Conservation (phyloP, 2,113 vertebrate genomes). For the Thalassarche chlororhynchos region DNA sequence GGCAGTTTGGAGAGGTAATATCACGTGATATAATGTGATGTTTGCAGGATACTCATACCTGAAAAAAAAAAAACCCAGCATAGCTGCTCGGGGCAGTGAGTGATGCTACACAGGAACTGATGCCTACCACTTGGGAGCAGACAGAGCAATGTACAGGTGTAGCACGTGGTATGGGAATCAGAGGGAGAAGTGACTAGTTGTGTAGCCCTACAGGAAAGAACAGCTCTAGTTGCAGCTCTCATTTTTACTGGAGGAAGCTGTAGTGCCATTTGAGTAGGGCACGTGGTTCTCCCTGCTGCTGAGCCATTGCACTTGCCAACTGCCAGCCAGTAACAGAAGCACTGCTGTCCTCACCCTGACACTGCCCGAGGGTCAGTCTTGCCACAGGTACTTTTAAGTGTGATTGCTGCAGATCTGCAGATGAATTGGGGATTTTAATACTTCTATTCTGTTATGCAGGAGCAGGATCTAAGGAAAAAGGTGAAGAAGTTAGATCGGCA, state of each 20-base stretch:
- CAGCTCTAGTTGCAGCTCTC: not conserved
- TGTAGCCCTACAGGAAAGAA: not conserved
- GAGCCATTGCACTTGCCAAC: not conserved
- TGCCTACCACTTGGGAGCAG: not conserved
- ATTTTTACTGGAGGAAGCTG: not conserved
- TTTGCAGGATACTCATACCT: not conserved
- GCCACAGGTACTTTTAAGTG: accelerated
- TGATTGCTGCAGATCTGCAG: not conserved
- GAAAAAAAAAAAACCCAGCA: not conserved
- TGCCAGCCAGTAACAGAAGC: not conserved
- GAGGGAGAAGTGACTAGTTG: not conserved
- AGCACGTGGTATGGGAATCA: too few relatives aligned
- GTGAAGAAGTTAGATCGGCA: constrained; percentile 78
- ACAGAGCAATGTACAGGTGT: not conserved
- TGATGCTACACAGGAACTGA: not conserved
- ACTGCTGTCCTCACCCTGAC: not conserved
- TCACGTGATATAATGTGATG: accelerated
- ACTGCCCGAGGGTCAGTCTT: not conserved
- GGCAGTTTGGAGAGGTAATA: not conserved
- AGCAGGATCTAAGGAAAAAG: constrained; percentile 62
- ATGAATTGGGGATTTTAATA: not conserved
- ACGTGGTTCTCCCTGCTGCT: not conserved
- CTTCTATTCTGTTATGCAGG: constrained; percentile 49
- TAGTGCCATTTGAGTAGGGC: not conserved
- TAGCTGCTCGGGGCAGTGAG: not conserved